Base-by-base conservation (phyloP, 1,140 invertebrate species). In the Heliothis subflexa region DNA sequence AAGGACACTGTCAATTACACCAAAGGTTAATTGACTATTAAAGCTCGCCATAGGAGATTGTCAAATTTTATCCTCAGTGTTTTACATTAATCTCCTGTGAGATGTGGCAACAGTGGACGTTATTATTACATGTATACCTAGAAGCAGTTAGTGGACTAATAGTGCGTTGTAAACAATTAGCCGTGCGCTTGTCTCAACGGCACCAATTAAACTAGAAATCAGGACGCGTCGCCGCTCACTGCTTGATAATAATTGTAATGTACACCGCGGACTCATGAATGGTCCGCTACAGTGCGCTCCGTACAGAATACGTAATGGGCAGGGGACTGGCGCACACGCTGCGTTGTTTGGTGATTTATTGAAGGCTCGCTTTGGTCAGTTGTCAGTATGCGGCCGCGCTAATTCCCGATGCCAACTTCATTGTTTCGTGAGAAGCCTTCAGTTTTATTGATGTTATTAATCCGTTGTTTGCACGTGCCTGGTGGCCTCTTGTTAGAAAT, bases 201-300 rank as follows among this genome's bases (percentile, higher is more conserved):
- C 52, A 74, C 52, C 72, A 70, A 62, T 84, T 81, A 78, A 16
- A 70, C 28, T 80, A 33, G 80, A 81, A 90, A 88, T 81, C 88
- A 84, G 85, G 84, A 82, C 86, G 87, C 84, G 88, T 86, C 81
- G 81, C 13, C 68, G 54, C 59, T 66, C 73, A 62, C 62, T 57
- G 64, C 59, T 68, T 71, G 66, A 54, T 85, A 84, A 88, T 87
- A 83, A 88, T 87, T 89, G 83, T 86, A 82, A 90, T 88, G 86
- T 82, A 78, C 83, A 81, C 83, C 79, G 81, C 82, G 74, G 74
- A 79, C 81, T 84, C 81, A 81, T 84, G 80, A 85, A 83, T 84
- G 85, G 78, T 59, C 86, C 85, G 88, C 87, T 85, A 86, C 80
- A 57, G 7, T 13, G 14, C 40, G 21, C 28, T 25, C 66, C 49